Evolutionary conservation across 1,140 invertebrate species (phyloP), one percentile per base, ranked within the genome.

Genomic region (Brachionus manjavacas): DNA sequence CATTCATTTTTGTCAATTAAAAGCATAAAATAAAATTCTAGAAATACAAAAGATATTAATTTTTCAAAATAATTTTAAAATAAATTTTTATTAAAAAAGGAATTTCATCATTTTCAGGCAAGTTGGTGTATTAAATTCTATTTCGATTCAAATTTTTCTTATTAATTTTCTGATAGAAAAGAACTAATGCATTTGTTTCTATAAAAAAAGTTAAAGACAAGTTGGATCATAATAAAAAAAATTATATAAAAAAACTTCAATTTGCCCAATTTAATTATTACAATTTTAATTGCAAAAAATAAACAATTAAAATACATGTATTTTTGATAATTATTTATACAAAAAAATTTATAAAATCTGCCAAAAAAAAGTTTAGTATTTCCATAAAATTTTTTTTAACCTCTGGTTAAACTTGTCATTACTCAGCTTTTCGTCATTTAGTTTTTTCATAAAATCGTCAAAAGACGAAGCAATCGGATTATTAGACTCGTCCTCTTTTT

Each of bases 341-440:
- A 60, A 60, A 60, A 55, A 60, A 60, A 46, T 46, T 60, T 52
- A 52, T 52, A 52, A 16, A 52, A 6, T 60, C n/a, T 60, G 52
- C 52, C 23, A 60, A 25, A 60, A 60, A 68, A 66, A 35, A 0
- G 31, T 25, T 68, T 28, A 68, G n/a, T 39, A 39, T 41, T 41
- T 72, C 68, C 68, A 72, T 20, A 72, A 41, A 12, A 72, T 72
- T 20, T 72, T 35, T 16, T 72, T 72, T 20, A 72, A 20, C 39
- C 43, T 72, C 20, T 72, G 16, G 46, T 72, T 72, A 43, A 72
- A 72, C 14, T 72, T 72, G 23, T 72, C 68, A 72, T 72, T 39
- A 8, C 14, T 16, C n/a, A 31, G 9, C 39, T 72, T 72, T 72
- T 72, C 68, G 8, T 72, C 68, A 16, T 72, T 72, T 41, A 72